phyloP scores from a whole-genome alignment of 2,113 vertebrate genomes.

The Microtus richardsoni region DNA sequence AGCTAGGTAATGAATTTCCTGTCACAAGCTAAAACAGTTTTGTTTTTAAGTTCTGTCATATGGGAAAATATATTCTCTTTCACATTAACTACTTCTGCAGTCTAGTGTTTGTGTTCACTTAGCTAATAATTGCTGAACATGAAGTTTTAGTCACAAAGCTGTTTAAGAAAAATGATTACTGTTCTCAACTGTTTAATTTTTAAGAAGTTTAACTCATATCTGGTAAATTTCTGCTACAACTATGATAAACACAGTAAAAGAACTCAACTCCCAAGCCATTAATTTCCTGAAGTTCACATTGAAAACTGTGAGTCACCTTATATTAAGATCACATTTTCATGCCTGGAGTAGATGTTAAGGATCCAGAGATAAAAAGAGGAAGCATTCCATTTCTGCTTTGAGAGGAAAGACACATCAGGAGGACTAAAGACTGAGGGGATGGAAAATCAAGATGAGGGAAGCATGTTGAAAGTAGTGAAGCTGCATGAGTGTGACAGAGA shows the following conservation, averaged over 20 bases:
- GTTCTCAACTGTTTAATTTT: background rate
- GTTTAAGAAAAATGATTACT: background rate
- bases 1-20: conserved; percentile 15
- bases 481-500: too few relatives aligned
- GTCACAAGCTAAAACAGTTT: background rate
- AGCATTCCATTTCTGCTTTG: accelerated
- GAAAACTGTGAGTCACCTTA: background rate
- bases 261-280: background rate
- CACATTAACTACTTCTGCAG: background rate
- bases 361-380: background rate
- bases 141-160: background rate
- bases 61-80: background rate
- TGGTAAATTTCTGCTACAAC: background rate
- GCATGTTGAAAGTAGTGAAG: background rate
- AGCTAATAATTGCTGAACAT: conserved; percentile 39
- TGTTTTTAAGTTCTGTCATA: background rate
- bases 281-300: background rate
- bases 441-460: background rate
- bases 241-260: background rate
- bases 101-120: conserved; percentile 28
- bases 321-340: background rate
- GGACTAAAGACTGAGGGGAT: background rate
- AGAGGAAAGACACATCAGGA: background rate
- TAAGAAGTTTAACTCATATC: background rate
- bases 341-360: background rate